Base-by-base conservation (phyloP, 53 echinoderm and acorn worm genomes). In the Holothuria leucospilota region DNA sequence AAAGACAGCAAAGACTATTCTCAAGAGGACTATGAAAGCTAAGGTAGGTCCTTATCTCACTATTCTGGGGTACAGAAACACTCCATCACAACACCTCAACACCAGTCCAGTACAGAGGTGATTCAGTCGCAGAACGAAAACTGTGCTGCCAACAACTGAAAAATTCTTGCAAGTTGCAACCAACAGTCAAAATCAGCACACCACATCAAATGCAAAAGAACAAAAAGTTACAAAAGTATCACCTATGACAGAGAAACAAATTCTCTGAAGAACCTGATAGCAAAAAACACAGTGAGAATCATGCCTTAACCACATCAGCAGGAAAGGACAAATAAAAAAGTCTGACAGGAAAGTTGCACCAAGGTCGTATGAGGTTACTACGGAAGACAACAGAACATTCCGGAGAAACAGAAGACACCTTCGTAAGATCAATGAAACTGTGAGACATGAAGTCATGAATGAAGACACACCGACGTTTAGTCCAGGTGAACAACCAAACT, bases 331-430 rank as follows among this genome's bases (percentile, higher is more conserved):
- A 89, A 87, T 68, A 90, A 0, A 53, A 11, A 58, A 13, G 8
- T 56, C 86, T 15, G 39, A 71, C 30, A 38, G 34, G 51, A 64
- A 85, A 24, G 86, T 62, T 21, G 79, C 72, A 51, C 77, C 64
- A 21, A 84, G 90, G 83, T 93, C 93, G 13, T 90, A 90, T 62
- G 77, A 77, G 34, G 90, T 90, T 2, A 68, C 42, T 1, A 91
- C 88, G 4, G 80, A 83, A 71, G 71, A 86, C 39, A 87, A 84
- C 30, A 51, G 59, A 51, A 51, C 69, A 18, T 90, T 81, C 29
- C 86, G 89, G 63, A 85, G 90, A 46, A 90, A 93, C 85, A 51
- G 92, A 72, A 79, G 68, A 62, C 89, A 89, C 68, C 83, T 92
- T 80, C 62, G 74, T n/a, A 82, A 82, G 23, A 80, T 78, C 11